A percentile compares a stretch with the other conserved stretches of the same genome.
These are phyloP conservation scores for Mycetomoellerius zeteki DNA, from an alignment of 1,140 invertebrate genomes.

Conservation along the genomic window DNA sequence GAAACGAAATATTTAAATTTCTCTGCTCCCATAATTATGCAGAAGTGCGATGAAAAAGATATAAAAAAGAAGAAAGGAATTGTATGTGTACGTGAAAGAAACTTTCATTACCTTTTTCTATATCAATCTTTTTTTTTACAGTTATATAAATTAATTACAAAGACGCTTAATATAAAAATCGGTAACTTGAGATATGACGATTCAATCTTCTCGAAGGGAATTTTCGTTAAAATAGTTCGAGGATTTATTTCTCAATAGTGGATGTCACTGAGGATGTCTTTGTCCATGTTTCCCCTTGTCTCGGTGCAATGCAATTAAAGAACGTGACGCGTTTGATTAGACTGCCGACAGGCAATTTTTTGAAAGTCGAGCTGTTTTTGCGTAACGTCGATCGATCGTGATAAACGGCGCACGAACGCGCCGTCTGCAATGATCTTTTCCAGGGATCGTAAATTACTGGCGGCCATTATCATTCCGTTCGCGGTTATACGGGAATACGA, in stretches of 20 bases:
- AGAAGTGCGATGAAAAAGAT: background rate
- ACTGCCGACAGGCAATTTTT: constrained; percentile 41
- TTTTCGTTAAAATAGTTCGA: background rate
- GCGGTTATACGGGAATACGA: constrained; percentile 71
- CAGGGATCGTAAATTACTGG: constrained; percentile 66
- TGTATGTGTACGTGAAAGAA: background rate
- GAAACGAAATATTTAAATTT: background rate
- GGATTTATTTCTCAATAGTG: background rate
- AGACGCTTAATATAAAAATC: background rate
- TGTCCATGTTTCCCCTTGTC: background rate
- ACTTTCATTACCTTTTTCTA: background rate
- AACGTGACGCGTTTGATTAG: constrained; percentile 17
- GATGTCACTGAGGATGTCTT: background rate
- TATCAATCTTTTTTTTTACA: too few relatives aligned
- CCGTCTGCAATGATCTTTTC: constrained; percentile 62
- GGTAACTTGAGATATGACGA: background rate
- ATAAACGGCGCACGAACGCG: constrained; percentile 41
- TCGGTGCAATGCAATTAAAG: background rate
- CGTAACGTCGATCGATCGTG: constrained; percentile 45
- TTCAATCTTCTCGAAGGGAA: background rate
- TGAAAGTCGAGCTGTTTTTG: constrained; percentile 51
- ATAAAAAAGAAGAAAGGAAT: background rate
- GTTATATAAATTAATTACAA: constrained; percentile 18
- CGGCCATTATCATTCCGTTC: constrained; percentile 68
- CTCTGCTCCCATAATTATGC: background rate